Evolutionary conservation across 2,888 invertebrate species (phyloP), one percentile per base, ranked within the genome.

Genomic region (Coecobrya sp.): DNA sequence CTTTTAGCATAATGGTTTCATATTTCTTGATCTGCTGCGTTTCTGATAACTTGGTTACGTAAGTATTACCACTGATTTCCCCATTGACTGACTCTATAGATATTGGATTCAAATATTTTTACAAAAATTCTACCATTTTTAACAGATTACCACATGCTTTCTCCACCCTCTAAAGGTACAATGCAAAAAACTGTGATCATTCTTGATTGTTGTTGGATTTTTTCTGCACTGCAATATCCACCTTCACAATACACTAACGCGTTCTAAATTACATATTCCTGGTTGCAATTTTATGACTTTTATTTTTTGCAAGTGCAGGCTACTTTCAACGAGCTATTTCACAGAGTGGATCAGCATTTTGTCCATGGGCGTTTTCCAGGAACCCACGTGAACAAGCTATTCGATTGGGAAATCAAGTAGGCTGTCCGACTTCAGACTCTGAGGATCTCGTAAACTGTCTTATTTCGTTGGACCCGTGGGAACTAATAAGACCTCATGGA

Each of bases 111-210:
- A 49, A 49, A 10, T 13, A 11, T 10, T 49, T 49, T 49, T 11
- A 49, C 7, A 49, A 7, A 49, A 49, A 49, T 49, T 49, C 49
- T 49, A 1, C 10, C 10, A 49, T 49, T 49, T 10, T 10, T 13
- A 3, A 49, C 49, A 49, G 49, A 65, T n/a, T 91, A 36, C 36
- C 91, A 91, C 22, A 87, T 91, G 91, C 42, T 91, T 16, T 87
- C 91, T 4, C 76, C 76, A 11, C 42, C 81, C 52, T 87, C 90
- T 8, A 81, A 93, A 90, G 89, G 93, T 87, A 59, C 1, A 59
- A 22, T n/a, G n/a, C n/a, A 22, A 1, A 62, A 62, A 19, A 19
- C 19, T 45, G 13, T 45, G 1, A 7, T 36, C 36, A 36, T 36
- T 36, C 2, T 36, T 36, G 36, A 7, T n/a, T n/a, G n/a, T n/a